Evolutionary conservation across 2,113 vertebrate genomes (phyloP).

Genomic region (Amia ocellicauda): DNA sequence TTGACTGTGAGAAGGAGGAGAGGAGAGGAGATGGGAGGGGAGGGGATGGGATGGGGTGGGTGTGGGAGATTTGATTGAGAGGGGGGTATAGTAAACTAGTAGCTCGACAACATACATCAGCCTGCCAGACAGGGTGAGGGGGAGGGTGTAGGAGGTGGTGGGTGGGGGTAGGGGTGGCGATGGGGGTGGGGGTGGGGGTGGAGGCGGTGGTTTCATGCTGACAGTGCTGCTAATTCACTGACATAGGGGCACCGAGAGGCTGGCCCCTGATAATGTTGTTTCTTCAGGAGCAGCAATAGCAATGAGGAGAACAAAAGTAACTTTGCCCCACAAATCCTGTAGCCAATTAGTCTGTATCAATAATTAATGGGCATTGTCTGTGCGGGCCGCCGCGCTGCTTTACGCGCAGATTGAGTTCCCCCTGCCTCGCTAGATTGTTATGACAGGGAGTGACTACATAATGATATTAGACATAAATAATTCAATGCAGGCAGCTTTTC

Average conservation of each 20-base stretch:
- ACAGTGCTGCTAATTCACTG: conserved; percentile 77
- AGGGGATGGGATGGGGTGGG: not conserved
- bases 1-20: conserved; percentile 25
- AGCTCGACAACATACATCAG: too few relatives aligned
- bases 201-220: conserved; percentile 33
- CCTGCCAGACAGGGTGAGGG: conserved; percentile 10
- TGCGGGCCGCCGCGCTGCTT: conserved; percentile 64
- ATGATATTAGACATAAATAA: conserved; percentile 96
- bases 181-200: conserved; percentile 38
- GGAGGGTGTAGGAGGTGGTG: not conserved
- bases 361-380: conserved; percentile 90
- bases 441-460: conserved; percentile 88
- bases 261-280: conserved; percentile 69
- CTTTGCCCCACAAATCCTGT: conserved; percentile 87
- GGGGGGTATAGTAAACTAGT: too few relatives aligned
- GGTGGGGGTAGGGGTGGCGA: not conserved
- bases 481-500: conserved; percentile 55
- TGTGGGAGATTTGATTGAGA: conserved; percentile 6
- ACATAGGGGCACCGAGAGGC: conserved; percentile 62
- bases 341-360: conserved; percentile 96
- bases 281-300: conserved; percentile 80
- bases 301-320: conserved; percentile 86
- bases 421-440: conserved; percentile 85
- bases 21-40: conserved; percentile 11
- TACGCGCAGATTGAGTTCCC: conserved; percentile 75